Evolutionary conservation across 2,888 invertebrate species (phyloP), one percentile per base, ranked within the genome.

Genomic region (Orthosia incerta): DNA sequence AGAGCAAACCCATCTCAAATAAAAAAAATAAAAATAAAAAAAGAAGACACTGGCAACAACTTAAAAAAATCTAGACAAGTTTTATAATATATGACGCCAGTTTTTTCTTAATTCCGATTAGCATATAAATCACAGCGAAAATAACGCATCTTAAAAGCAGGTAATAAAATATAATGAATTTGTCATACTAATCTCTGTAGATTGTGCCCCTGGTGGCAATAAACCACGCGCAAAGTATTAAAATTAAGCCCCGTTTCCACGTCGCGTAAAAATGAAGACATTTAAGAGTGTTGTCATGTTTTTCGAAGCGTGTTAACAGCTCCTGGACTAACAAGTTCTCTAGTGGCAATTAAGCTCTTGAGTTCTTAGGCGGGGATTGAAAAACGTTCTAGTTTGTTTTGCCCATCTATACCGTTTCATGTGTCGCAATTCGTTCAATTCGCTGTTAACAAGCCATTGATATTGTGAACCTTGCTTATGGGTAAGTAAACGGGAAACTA

Each of bases 191-290:
- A 74, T 65, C 74, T 39, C 11, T 53, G 18, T 23, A 57, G 65
- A 76, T 79, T 60, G 11, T 50, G 3, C 76, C 80, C 80, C 39
- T 18, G 76, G 39, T 61, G 39, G 48, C 12, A 74, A 56, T 77
- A 80, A 74, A 74, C 15, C 18, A 62, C 62, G 56, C 39, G 50
- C 20, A 51, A 62, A 57, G 62, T 62, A 51, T 71, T 59, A 39
- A 53, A 53, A 59, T 72, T 46, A 51, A 51, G 39, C 4, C 7
- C 20, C 1, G 16, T 72, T 63, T 59, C 46, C 73, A 61, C 61
- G 57, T 72, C 39, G 57, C 60, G n/a, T 62, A 59, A 71, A 76
- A 71, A 71, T 57, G 0, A 51, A 53, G 39, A 59, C 59, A 56
- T 78, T 55, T 39, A 53, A 45, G 48, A 16, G 7, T 20, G 26